A percentile compares a stretch with the other conserved stretches of the same genome.
These are phyloP conservation scores for Micropoecilia bifurca DNA, from an alignment of 2,797 vertebrate species.

Conservation along the genomic window DNA sequence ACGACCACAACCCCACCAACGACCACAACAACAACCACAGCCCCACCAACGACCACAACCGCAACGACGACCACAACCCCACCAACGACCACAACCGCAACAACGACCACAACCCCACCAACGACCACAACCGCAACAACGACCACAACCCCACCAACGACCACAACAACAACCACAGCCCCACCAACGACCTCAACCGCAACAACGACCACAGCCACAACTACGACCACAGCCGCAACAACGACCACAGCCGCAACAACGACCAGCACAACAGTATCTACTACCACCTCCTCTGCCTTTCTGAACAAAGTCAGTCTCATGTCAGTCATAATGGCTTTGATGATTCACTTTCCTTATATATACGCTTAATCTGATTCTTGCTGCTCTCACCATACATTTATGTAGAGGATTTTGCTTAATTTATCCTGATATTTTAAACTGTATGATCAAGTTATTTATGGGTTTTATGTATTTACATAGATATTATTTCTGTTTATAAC, in stretches of 20 bases:
- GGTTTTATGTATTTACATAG: not conserved
- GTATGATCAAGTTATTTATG: not conserved
- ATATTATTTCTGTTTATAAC: too few species aligned
- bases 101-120: too few species aligned
- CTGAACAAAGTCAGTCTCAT: not conserved
- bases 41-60: not conserved
- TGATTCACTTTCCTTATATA: not conserved
- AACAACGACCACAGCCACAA: too few species aligned
- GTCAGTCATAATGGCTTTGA: not conserved
- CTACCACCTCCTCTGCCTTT: not conserved
- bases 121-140: not conserved
- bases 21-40: not conserved
- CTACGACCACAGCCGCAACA: not conserved
- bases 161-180: not conserved
- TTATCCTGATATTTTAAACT: not conserved
- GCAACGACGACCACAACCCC: not conserved
- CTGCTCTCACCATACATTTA: not conserved
- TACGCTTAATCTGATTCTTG: not conserved
- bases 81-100: too few species aligned
- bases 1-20: not conserved
- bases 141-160: accelerated
- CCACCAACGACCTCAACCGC: not conserved
- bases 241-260: not conserved
- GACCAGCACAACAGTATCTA: not conserved
- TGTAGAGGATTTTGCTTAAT: not conserved